phyloP scores from a whole-genome alignment of 2,113 vertebrate genomes.

The Todiramphus chloris region DNA sequence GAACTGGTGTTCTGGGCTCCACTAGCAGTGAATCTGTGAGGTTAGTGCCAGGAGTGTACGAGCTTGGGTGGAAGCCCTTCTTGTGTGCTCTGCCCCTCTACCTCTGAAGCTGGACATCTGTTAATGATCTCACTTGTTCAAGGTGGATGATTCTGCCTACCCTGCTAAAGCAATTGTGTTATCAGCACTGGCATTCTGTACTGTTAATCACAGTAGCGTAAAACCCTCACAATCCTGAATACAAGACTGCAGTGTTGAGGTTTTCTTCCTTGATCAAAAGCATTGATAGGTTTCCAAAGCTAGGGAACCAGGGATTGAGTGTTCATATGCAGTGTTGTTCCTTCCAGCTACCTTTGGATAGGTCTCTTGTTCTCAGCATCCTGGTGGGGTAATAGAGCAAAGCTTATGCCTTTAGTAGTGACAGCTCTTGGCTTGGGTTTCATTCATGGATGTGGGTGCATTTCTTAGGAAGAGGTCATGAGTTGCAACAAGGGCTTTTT shows the following conservation, averaged over 20 bases:
- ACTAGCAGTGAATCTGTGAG: not conserved
- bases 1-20: not conserved
- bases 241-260: not conserved
- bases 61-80: not conserved
- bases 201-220: not conserved
- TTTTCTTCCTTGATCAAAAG: not conserved
- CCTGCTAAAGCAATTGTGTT: not conserved
- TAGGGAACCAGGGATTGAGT: not conserved
- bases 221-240: not conserved
- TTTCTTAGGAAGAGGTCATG: not conserved
- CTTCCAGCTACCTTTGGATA: not conserved
- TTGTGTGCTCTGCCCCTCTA: not conserved
- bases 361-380: not conserved
- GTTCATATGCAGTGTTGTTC: not conserved
- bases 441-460: not conserved
- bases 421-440: not conserved
- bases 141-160: not conserved
- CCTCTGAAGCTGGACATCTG: not conserved
- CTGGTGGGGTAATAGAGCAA: not conserved
- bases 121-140: not conserved
- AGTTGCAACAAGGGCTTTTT: not conserved
- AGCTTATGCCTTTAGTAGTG: not conserved
- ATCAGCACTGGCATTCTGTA: not conserved
- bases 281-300: not conserved
- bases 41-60: too few species aligned